These are phyloP conservation scores for Colius striatus DNA, from an alignment of 2,113 vertebrate genomes.

Conservation along the genomic window DNA sequence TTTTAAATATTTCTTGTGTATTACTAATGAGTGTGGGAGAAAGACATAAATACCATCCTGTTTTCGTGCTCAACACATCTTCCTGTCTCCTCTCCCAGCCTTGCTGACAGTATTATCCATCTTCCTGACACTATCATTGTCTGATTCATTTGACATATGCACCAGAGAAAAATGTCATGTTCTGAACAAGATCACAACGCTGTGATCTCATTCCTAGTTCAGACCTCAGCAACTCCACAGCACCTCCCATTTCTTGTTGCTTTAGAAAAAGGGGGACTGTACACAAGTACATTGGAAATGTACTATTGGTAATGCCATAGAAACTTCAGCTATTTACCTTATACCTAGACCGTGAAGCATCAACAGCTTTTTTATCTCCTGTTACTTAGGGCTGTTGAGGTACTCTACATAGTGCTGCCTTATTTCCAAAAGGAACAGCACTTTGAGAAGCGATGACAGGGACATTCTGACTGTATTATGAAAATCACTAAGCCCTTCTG, in stretches of 20 bases:
- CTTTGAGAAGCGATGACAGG: background rate
- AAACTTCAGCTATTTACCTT: background rate
- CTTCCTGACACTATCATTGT: slow-evolving; percentile 44
- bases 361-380: background rate
- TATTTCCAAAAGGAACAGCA: background rate
- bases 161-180: slow-evolving; percentile 36
- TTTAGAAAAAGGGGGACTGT: background rate
- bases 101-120: slow-evolving; percentile 52
- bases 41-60: background rate
- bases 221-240: background rate
- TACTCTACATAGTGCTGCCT: background rate
- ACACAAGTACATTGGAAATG: background rate
- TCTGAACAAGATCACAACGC: slow-evolving; percentile 21
- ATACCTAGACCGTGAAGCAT: background rate
- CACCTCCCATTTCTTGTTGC: slow-evolving; percentile 21
- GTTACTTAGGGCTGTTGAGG: background rate
- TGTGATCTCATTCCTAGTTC: slow-evolving; percentile 57
- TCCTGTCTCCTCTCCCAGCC: slow-evolving; percentile 26
- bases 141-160: slow-evolving; percentile 44
- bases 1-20: background rate
- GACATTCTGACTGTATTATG: background rate
- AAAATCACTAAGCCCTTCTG: background rate
- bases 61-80: slow-evolving; percentile 11
- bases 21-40: background rate
- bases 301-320: background rate